A percentile compares a stretch with the other conserved stretches of the same genome.
Evolutionary conservation across 2,113 vertebrate genomes (phyloP).

Genomic region (Rhipidura dahli): DNA sequence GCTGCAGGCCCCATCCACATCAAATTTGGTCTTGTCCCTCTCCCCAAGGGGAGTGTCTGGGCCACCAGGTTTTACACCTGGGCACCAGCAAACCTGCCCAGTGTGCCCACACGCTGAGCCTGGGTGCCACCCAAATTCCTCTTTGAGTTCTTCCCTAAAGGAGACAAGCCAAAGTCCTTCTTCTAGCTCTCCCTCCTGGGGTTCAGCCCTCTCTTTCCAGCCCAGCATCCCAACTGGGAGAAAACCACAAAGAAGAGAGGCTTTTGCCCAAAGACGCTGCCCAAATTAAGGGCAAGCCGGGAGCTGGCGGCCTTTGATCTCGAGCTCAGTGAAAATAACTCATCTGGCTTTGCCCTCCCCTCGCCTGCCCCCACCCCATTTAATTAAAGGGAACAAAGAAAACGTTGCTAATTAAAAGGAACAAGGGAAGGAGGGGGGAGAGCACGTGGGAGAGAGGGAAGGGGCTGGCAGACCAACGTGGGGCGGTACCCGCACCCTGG

Average conservation of each 20-base stretch:
- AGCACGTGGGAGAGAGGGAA: background rate
- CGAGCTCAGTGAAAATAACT: background rate
- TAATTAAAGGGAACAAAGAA: constrained; percentile 66
- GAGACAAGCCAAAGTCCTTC: background rate
- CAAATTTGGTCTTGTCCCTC: background rate
- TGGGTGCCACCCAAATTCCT: background rate
- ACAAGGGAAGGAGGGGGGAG: background rate
- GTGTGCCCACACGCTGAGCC: background rate
- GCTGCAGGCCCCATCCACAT: background rate
- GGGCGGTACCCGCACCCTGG: background rate
- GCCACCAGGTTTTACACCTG: accelerated
- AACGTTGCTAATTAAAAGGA: constrained; percentile 62
- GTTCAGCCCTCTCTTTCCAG: background rate
- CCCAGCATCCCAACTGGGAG: background rate
- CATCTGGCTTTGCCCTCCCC: constrained; percentile 18
- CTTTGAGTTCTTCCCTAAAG: background rate
- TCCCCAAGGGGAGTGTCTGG: background rate
- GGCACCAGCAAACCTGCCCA: background rate
- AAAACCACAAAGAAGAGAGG: background rate
- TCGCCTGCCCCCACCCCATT: background rate
- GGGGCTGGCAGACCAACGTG: accelerated
- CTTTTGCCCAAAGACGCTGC: background rate
- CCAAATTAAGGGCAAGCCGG: background rate
- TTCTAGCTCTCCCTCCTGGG: background rate
- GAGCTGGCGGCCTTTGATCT: constrained; percentile 46